Percentiles rank a stretch among this genome's conserved stretches.
These are phyloP conservation scores for Stenolophus ochropezus DNA, from an alignment of 2,888 invertebrate species.

Conservation along the genomic window DNA sequence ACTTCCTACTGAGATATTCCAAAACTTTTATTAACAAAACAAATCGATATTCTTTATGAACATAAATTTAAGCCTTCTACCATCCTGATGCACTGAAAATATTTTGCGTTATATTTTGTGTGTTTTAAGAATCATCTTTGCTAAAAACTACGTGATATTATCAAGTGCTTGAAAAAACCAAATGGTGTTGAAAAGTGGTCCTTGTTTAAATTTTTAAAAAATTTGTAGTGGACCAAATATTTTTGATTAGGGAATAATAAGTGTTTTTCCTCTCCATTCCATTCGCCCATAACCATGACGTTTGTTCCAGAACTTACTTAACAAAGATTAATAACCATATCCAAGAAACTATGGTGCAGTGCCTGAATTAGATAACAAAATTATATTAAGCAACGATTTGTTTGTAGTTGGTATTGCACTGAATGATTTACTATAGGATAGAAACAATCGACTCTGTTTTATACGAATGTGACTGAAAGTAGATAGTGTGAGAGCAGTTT, in stretches of 20 bases:
- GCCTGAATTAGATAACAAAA: slow-evolving; percentile 34
- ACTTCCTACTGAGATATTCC: slow-evolving; percentile 56
- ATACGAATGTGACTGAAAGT: slow-evolving; percentile 28
- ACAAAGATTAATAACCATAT: slow-evolving; percentile 13
- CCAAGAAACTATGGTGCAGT: slow-evolving; percentile 23
- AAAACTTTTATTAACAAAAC: slow-evolving; percentile 56
- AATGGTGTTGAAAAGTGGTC: slow-evolving; percentile 59
- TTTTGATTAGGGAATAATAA: slow-evolving; percentile 66
- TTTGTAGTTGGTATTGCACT: slow-evolving; percentile 10
- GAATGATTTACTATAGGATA: background rate
- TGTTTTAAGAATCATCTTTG: slow-evolving; percentile 53
- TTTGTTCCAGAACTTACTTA: slow-evolving; percentile 38
- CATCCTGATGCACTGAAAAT: slow-evolving; percentile 55
- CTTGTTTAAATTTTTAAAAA: slow-evolving; percentile 66
- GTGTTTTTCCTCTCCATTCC: slow-evolving; percentile 55
- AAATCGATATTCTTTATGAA: slow-evolving; percentile 54
- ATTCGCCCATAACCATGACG: slow-evolving; percentile 40
- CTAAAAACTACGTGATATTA: slow-evolving; percentile 63
- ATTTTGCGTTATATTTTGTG: slow-evolving; percentile 42
- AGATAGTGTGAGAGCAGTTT: slow-evolving; percentile 9
- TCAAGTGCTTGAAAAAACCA: slow-evolving; percentile 63
- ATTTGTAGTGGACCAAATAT: slow-evolving; percentile 70
- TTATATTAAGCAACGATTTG: slow-evolving; percentile 30
- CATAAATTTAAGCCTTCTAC: slow-evolving; percentile 51
- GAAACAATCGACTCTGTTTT: background rate